Evolutionary conservation across 2,797 vertebrate species (phyloP).

Genomic region (Serranus cabrilla): DNA sequence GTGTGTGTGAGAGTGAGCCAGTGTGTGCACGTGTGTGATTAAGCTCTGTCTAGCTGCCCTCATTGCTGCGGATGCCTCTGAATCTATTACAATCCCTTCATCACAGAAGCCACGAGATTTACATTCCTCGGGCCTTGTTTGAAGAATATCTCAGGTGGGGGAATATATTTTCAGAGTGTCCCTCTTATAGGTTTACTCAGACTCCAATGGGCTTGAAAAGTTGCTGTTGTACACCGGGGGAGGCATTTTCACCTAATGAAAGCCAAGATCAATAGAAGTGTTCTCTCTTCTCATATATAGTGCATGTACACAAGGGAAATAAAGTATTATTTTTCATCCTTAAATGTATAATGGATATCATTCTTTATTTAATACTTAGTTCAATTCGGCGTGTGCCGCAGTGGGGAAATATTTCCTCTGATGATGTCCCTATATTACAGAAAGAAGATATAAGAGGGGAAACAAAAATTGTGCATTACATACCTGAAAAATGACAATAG

Average conservation of each 20-base stretch:
- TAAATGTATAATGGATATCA: slow-evolving; percentile 87
- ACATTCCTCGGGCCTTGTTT: slow-evolving; percentile 81
- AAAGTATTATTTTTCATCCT: slow-evolving; percentile 86
- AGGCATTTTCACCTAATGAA: slow-evolving; percentile 87
- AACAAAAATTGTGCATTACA: slow-evolving; percentile 56
- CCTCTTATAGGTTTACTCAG: slow-evolving; percentile 75
- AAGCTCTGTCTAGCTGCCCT: slow-evolving; percentile 68
- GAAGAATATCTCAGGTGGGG: slow-evolving; percentile 83
- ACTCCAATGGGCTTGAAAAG: slow-evolving; percentile 80
- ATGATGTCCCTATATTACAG: slow-evolving; percentile 77
- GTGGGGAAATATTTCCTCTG: slow-evolving; percentile 75
- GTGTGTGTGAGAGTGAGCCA: slow-evolving; percentile 33
- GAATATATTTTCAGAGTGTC: slow-evolving; percentile 78
- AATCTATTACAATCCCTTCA: slow-evolving; percentile 82
- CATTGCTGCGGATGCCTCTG: slow-evolving; percentile 71
- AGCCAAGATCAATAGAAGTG: slow-evolving; percentile 84
- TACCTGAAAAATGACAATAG: slow-evolving; percentile 67
- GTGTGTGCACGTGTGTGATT: slow-evolving; percentile 74
- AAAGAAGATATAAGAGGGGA: slow-evolving; percentile 60
- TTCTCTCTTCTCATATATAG: slow-evolving; percentile 83
- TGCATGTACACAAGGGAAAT: slow-evolving; percentile 86
- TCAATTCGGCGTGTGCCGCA: slow-evolving; percentile 73
- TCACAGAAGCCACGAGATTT: slow-evolving; percentile 81
- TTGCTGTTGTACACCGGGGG: slow-evolving; percentile 78
- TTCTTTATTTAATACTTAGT: slow-evolving; percentile 86